A percentile compares a stretch with the other conserved stretches of the same genome.
phyloP scores from a whole-genome alignment of 2,888 invertebrate genomes.

The Scaptomyza caliginosa region DNA sequence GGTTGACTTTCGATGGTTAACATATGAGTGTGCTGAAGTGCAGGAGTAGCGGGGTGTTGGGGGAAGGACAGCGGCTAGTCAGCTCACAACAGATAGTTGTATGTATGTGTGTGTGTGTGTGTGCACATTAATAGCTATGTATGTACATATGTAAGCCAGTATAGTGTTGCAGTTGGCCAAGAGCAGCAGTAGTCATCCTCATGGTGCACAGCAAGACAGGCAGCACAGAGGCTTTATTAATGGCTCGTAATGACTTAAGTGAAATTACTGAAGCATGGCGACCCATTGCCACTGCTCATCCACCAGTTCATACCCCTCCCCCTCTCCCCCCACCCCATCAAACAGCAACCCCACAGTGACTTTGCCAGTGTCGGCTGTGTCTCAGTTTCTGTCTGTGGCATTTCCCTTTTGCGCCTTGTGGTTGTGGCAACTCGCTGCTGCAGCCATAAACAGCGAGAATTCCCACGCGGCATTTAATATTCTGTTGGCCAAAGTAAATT shows the following conservation, averaged over 20 bases:
- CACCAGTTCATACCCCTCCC: background rate
- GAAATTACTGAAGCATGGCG: slow-evolving; percentile 82
- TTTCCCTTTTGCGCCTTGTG: slow-evolving; percentile 47
- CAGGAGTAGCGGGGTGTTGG: background rate
- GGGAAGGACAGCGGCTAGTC: too few species aligned
- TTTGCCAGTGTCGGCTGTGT: background rate
- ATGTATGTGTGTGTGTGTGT: background rate
- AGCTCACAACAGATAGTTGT: background rate
- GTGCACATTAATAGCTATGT: too few species aligned
- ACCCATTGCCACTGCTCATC: slow-evolving; percentile 21
- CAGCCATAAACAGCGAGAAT: slow-evolving; percentile 78
- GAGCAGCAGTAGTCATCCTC: background rate
- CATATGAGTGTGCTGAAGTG: slow-evolving; percentile 2
- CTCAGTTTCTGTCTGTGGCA: slow-evolving; percentile 36
- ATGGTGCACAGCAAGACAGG: background rate
- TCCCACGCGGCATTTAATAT: slow-evolving; percentile 80
- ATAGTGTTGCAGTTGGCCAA: slow-evolving; percentile 7
- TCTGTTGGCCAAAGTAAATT: slow-evolving; percentile 75
- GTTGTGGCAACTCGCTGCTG: slow-evolving; percentile 39
- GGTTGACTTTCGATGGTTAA: slow-evolving; percentile 34
- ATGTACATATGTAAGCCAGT: slow-evolving; percentile 40
- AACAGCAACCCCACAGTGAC: background rate
- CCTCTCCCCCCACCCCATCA: background rate
- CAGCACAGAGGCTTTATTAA: slow-evolving; percentile 69
- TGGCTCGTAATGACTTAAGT: slow-evolving; percentile 80